Evolutionary conservation across 2,888 invertebrate species (phyloP), one percentile per base, ranked within the genome.

Genomic region (Lasioglossum morio): DNA sequence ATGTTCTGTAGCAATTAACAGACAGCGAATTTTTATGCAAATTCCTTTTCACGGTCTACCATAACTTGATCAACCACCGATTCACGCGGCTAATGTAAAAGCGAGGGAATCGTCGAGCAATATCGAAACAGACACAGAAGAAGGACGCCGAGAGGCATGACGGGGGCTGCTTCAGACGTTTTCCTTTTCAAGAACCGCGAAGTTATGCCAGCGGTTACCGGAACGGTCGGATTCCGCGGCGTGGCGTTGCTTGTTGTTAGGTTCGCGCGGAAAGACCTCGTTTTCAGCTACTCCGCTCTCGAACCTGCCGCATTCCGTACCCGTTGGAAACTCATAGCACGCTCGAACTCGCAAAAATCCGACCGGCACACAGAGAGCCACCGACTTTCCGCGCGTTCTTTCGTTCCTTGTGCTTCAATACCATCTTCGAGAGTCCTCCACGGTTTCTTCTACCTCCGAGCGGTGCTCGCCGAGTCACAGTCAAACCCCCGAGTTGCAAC

Each of bases 131-230:
- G 69, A 73, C 74, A 79, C 63, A 2, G 57, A 79, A 76, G 72
- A 53, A 40, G 63, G 69, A 84, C 63, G 37, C 37, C 81, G n/a
- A 0, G 19, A 10, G 30, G 34, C 43, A 30, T 0, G 53, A 73
- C 57, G 53, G 75, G 81, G 76, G 79, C 83, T 85, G 85, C 83
- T 80, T 40, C 57, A 43, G 85, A 87, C 81, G 81, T 87, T 87
- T 87, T 79, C 81, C 73, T 80, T 83, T 89, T 72, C 77, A 85
- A 57, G 80, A 74, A 57, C 80, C 53, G 77, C 73, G 75, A 84
- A 85, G 82, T 89, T 89, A 89, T 72, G 87, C 78, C 80, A 81
- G 70, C 53, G 74, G 87, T 85, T 87, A 81, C 85, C 69, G 76
- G 76, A 78, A 76, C 77, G 78, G 75, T 27, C 57, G 60, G 75